Percentiles rank a stretch among this genome's conserved stretches.
phyloP scores from a whole-genome alignment of 2,797 vertebrate genomes.

The Toxotes lorentzi region DNA sequence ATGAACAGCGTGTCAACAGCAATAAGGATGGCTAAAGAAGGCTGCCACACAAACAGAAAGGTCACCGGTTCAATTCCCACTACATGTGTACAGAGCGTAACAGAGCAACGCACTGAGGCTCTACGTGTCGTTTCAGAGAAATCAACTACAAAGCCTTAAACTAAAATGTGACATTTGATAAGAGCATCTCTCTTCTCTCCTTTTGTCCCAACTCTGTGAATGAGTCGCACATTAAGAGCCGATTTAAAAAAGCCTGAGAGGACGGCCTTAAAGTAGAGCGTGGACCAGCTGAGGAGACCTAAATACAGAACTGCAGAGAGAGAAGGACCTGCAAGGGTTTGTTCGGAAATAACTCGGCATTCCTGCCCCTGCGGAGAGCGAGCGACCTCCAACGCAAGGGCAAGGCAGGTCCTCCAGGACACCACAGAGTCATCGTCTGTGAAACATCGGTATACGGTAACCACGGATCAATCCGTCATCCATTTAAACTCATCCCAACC shows the following conservation, averaged over 20 bases:
- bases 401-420: not conserved
- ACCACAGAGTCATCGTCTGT: not conserved
- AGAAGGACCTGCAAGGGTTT: constrained; percentile 24
- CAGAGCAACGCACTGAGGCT: not conserved
- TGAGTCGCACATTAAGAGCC: constrained; percentile 16
- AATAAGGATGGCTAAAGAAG: not conserved
- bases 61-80: not conserved
- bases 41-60: not conserved
- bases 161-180: not conserved
- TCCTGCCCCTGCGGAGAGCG: constrained; percentile 5
- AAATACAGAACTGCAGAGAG: constrained; percentile 56
- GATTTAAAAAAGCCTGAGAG: constrained; percentile 17
- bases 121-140: not conserved
- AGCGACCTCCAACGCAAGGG: constrained; percentile 12
- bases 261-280: constrained; percentile 52
- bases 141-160: not conserved
- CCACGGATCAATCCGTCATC: constrained; percentile 46
- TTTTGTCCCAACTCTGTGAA: not conserved
- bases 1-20: not conserved
- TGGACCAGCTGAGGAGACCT: constrained; percentile 58
- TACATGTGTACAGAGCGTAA: not conserved
- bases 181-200: not conserved
- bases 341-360: constrained; percentile 55
- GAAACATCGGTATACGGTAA: constrained; percentile 11
- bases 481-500: constrained; percentile 11